Evolutionary conservation across 2,888 invertebrate genomes (phyloP).

Genomic region (Eueremaeus valkanovi): DNA sequence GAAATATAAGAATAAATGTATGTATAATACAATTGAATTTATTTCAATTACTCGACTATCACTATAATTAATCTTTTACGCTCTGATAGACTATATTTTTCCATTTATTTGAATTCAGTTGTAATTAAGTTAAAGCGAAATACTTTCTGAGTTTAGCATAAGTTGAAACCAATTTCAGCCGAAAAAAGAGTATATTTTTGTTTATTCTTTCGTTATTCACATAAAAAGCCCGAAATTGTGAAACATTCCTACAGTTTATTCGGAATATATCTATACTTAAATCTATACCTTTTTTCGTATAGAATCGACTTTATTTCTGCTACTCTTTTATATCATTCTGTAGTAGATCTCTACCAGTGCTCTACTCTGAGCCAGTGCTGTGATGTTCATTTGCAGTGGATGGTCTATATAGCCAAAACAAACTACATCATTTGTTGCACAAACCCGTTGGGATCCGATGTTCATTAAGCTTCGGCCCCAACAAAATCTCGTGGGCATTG

Average conservation of each 20-base stretch:
- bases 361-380: neutral
- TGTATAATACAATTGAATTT: neutral
- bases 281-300: neutral
- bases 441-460: conserved; percentile 31
- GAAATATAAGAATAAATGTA: too few species aligned
- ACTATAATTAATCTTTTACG: neutral
- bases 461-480: conserved; percentile 37
- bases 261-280: conserved; percentile 12
- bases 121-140: conserved; percentile 1
- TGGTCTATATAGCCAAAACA: conserved; percentile 29
- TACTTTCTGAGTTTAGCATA: neutral
- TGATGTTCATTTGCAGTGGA: conserved; percentile 2
- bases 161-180: too few species aligned
- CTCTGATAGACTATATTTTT: conserved; percentile 5
- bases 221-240: neutral
- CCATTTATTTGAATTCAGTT: neutral
- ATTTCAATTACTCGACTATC: neutral
- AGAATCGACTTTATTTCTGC: neutral
- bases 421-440: conserved; percentile 39
- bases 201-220: neutral
- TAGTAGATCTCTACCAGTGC: neutral
- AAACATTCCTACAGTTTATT: neutral
- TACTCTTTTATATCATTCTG: neutral
- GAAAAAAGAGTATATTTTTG: neutral
- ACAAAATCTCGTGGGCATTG: conserved; percentile 17